These are phyloP conservation scores for Acropternis orthonyx DNA, from an alignment of 2,797 vertebrate genomes.

Conservation along the genomic window DNA sequence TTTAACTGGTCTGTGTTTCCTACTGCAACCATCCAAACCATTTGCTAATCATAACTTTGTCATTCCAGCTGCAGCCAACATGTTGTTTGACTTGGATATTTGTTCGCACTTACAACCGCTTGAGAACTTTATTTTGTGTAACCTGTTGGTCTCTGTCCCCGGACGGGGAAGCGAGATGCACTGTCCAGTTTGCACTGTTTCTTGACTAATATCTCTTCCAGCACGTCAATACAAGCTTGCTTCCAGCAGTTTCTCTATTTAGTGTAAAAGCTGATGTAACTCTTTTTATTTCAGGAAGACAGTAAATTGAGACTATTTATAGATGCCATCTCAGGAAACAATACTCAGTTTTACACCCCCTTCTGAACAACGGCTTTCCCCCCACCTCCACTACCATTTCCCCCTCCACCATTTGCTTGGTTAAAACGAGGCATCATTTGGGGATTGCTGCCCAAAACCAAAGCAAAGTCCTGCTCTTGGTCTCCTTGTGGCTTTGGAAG, in stretches of 20 bases:
- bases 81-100: conserved; percentile 70
- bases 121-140: conserved; percentile 67
- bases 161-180: conserved; percentile 67
- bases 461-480: neutral
- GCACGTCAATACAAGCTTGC: conserved; percentile 37
- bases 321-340: conserved; percentile 40
- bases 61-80: conserved; percentile 69
- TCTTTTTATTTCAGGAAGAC: conserved; percentile 58
- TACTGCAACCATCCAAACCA: conserved; percentile 42
- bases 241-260: conserved; percentile 48
- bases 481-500: neutral
- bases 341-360: neutral
- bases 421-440: neutral
- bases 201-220: conserved; percentile 61
- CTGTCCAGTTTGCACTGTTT: conserved; percentile 48
- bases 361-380: neutral
- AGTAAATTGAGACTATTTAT: conserved; percentile 52
- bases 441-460: neutral
- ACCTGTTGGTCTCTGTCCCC: conserved; percentile 71
- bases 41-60: conserved; percentile 66
- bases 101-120: conserved; percentile 72
- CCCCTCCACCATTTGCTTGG: conserved; percentile 17
- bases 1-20: conserved; percentile 53
- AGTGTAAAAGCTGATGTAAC: conserved; percentile 26
- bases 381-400: neutral